Evolutionary conservation across 92 coral and sea anemone genomes (phyloP).

Genomic region (Pocillopora meandrina): DNA sequence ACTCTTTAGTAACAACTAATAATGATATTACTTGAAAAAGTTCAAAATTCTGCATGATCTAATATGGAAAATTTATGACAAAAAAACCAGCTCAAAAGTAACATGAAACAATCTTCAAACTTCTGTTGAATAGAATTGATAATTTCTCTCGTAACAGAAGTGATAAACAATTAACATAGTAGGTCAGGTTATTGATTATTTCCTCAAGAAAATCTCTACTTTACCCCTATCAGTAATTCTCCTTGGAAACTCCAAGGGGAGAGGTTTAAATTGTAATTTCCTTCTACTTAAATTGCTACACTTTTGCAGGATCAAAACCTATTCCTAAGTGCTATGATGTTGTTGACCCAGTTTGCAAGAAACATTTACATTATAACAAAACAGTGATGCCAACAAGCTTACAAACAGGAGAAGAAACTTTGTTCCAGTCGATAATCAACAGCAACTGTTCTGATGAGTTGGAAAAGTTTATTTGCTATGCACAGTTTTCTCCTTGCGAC

Average conservation of each 20-base stretch:
- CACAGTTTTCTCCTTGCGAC: conserved; percentile 63
- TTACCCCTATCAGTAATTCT: neutral
- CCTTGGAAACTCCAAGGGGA: neutral
- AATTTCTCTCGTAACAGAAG: too few relatives aligned
- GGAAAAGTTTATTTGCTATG: conserved; percentile 65
- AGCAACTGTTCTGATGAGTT: conserved; percentile 50
- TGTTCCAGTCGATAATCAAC: conserved; percentile 34
- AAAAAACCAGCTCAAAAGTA: too few relatives aligned
- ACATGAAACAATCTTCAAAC: too few relatives aligned
- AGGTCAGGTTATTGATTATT: too few relatives aligned
- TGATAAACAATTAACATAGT: too few relatives aligned
- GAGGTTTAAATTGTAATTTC: neutral
- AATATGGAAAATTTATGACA: too few relatives aligned
- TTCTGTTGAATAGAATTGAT: too few relatives aligned
- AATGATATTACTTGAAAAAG: too few relatives aligned
- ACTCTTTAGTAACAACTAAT: too few relatives aligned
- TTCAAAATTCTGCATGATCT: too few relatives aligned
- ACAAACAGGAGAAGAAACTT: conserved; percentile 27
- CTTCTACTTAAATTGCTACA: neutral
- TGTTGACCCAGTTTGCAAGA: conserved; percentile 30
- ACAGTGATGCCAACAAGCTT: conserved; percentile 41
- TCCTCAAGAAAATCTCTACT: too few relatives aligned
- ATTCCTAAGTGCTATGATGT: conserved; percentile 44
- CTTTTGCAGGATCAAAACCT: neutral
- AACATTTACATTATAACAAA: conserved; percentile 59